Base-by-base conservation (phyloP, 2,888 invertebrate species). In the Magallana nippona region DNA sequence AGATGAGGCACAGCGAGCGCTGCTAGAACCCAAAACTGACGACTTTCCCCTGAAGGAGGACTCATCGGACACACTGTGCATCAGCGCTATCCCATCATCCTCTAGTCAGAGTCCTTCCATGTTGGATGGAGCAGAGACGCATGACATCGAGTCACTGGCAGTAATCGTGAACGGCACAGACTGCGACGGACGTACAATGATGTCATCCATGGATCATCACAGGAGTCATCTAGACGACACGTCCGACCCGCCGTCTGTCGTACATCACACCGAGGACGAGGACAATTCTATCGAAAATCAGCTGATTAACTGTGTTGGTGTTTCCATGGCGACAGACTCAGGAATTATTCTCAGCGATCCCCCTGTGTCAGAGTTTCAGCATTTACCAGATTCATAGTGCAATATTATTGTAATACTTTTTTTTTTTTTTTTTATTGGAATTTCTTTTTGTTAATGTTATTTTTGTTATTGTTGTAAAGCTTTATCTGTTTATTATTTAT, bases 101-200 rank as follows among this genome's bases (percentile, higher is more conserved):
- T 10, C 27, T 56, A 44, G 10, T 44, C 58, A 60, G 32, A 55
- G 19, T n/a, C 71, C 63, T 77, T n/a, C 82, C 3, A 71, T 82
- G 63, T 17, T 79, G 10, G 79, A 79, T 17, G 22, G 57, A 13
- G 19, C 79, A 11, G 57, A 79, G 57, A 79, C 79, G 10, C 82
- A 62, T 10, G 82, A 82, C 22, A 82, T 82, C 19, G 71, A 82
- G 71, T 82, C 82, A 15, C 71, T 82, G 17, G 82, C 82, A 11
- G 32, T 71, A 11, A 71, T 82, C 3, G 44, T 71, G 5, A 82
- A 71, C 22, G 22, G 60, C 56, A 71, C 71, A 8, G 71, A 71
- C 55, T 44, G 63, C 10, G 22, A 10, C 55, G 11, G 44, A 62
- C 82, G 55, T 11, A 63, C 55, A 13, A 22, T 82, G 19, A 58